These are phyloP conservation scores for Cossypha niveicapilla DNA, from an alignment of 2,797 vertebrate species.

Conservation along the genomic window DNA sequence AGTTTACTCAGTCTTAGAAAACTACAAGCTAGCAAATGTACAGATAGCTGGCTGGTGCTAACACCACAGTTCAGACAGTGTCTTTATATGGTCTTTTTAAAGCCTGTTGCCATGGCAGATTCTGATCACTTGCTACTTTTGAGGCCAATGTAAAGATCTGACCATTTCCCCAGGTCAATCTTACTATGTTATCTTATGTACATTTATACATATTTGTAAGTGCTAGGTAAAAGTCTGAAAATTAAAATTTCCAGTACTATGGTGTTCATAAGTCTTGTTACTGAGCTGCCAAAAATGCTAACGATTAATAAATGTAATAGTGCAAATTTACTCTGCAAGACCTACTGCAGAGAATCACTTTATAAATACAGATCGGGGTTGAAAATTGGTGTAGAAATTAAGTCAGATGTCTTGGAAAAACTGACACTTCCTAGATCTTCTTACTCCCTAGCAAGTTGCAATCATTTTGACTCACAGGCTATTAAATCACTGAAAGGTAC, in stretches of 20 bases:
- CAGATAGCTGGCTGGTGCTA: slow-evolving; percentile 83
- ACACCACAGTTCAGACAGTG: slow-evolving; percentile 83
- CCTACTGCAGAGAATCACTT: slow-evolving; percentile 71
- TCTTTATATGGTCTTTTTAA: slow-evolving; percentile 78
- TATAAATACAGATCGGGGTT: slow-evolving; percentile 72
- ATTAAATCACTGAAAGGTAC: slow-evolving; percentile 78
- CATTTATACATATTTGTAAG: slow-evolving; percentile 80
- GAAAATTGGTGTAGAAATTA: slow-evolving; percentile 69
- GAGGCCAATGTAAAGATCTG: slow-evolving; percentile 73
- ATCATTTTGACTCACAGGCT: slow-evolving; percentile 76
- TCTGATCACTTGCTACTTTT: slow-evolving; percentile 76
- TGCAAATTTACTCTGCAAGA: slow-evolving; percentile 78
- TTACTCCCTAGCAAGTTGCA: slow-evolving; percentile 75
- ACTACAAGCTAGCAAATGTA: slow-evolving; percentile 86
- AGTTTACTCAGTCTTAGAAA: slow-evolving; percentile 85
- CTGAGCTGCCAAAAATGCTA: slow-evolving; percentile 79
- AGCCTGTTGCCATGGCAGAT: slow-evolving; percentile 78
- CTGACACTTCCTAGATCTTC: slow-evolving; percentile 71
- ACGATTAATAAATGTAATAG: slow-evolving; percentile 77
- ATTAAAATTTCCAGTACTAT: slow-evolving; percentile 78
- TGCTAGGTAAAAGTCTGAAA: slow-evolving; percentile 81
- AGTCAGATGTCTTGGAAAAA: slow-evolving; percentile 71
- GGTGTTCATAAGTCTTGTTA: slow-evolving; percentile 73
- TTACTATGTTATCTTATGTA: slow-evolving; percentile 76
- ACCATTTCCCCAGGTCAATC: slow-evolving; percentile 74